phyloP scores from a whole-genome alignment of 2,888 invertebrate species.

The Lithosia quadra region DNA sequence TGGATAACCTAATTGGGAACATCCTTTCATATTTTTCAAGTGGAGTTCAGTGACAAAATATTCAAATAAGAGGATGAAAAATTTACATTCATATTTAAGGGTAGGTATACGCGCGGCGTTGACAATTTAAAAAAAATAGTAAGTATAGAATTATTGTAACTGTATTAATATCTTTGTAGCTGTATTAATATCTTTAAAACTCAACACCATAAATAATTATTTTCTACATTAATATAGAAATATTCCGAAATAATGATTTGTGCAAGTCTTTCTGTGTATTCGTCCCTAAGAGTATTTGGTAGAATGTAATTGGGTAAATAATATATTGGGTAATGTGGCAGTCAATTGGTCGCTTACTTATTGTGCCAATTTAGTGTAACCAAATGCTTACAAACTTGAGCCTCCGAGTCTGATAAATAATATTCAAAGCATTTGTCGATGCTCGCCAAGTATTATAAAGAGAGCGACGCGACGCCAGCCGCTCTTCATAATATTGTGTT shows the following conservation, averaged over 20 bases:
- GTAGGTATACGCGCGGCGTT: not conserved
- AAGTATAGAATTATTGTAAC: too few species aligned
- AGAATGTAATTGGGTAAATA: too few species aligned
- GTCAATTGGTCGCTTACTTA: not conserved
- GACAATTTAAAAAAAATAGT: too few species aligned
- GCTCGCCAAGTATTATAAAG: conserved; percentile 63
- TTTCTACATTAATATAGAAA: not conserved
- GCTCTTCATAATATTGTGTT: conserved; percentile 84
- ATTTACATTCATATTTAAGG: conserved; percentile 17
- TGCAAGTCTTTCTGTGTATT: not conserved
- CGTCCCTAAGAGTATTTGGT: too few species aligned
- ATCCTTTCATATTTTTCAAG: conserved; percentile 67
- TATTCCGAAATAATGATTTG: not conserved
- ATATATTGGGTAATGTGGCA: not conserved
- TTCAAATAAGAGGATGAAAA: conserved; percentile 59
- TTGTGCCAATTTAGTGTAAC: not conserved
- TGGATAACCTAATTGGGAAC: conserved; percentile 64
- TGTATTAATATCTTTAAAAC: not conserved
- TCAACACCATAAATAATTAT: not conserved
- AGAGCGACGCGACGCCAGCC: conserved; percentile 63
- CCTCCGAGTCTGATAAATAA: conserved; percentile 63
- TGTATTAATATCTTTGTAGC: not conserved
- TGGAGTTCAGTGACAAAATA: conserved; percentile 62
- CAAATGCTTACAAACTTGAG: conserved; percentile 25
- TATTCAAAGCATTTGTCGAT: conserved; percentile 68